These are phyloP conservation scores for Alloplasta piceator DNA, from an alignment of 2,888 invertebrate species.

Conservation along the genomic window DNA sequence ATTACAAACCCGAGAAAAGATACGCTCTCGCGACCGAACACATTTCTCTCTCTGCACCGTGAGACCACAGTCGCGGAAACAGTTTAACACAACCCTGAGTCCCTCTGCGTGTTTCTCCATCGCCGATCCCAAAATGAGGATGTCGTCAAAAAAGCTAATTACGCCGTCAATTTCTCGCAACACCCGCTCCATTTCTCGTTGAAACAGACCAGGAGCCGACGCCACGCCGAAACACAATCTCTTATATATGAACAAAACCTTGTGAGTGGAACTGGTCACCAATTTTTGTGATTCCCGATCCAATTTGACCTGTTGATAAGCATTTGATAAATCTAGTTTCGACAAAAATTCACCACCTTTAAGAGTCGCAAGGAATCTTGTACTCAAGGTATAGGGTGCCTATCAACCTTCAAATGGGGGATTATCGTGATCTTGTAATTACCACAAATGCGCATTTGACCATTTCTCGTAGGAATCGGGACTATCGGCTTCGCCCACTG, in stretches of 20 bases:
- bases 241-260: no score
- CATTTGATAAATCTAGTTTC: constrained; percentile 51
- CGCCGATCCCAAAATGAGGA: constrained; percentile 65
- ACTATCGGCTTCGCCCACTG: no score
- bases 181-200: constrained; percentile 74
- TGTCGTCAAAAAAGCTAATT: constrained; percentile 76
- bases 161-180: constrained; percentile 69
- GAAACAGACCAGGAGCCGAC: constrained; percentile 49
- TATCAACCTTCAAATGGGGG: constrained; percentile 39
- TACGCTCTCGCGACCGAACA: no score
- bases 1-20: no score
- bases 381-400: constrained; percentile 60
- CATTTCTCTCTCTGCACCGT: no score
- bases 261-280: no score
- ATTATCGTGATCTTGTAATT: constrained; percentile 66
- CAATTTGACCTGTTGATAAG: constrained; percentile 29
- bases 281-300: constrained; percentile 2
- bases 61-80: background rate
- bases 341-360: constrained; percentile 69
- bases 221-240: background rate
- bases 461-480: no score
- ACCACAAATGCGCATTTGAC: no score
- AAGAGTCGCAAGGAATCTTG: constrained; percentile 54
- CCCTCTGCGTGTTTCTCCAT: background rate
- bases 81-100: background rate